A percentile compares a stretch with the other conserved stretches of the same genome.
Evolutionary conservation across 2,113 vertebrate genomes (phyloP).

Genomic region (Mirounga angustirostris): DNA sequence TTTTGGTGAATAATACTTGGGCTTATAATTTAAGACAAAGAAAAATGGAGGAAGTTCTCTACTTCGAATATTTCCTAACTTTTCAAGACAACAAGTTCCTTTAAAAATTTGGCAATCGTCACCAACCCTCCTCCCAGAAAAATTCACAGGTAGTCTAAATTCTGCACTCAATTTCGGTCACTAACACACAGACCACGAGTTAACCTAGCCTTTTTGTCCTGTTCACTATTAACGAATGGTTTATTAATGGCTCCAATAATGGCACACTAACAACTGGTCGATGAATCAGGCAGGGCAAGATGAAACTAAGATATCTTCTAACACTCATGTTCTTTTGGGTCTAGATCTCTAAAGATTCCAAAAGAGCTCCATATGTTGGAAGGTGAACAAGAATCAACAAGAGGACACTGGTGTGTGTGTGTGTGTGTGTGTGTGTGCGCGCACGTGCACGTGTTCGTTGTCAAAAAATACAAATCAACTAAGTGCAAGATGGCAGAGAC

Average conservation of each 20-base stretch:
- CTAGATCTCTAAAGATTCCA: neutral
- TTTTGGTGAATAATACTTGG: neutral
- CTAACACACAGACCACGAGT: neutral
- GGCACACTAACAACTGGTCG: neutral
- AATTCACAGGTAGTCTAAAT: slow-evolving; percentile 21
- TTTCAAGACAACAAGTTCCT: slow-evolving; percentile 33
- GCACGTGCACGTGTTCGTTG: neutral
- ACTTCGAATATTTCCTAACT: neutral
- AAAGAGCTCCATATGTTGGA: neutral
- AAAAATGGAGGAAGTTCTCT: neutral
- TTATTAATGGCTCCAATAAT: neutral
- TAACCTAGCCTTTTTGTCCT: neutral
- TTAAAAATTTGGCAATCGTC: neutral
- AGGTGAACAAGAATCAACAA: neutral
- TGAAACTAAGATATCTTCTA: neutral
- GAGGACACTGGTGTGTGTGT: neutral
- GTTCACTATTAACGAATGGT: neutral
- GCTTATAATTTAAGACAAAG: slow-evolving; percentile 36
- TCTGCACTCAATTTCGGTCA: neutral
- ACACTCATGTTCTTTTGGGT: neutral
- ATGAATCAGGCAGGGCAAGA: neutral
- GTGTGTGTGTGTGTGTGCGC: too few species aligned
- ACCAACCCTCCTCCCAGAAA: slow-evolving; percentile 34
- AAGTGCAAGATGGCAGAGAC: neutral
- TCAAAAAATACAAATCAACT: neutral